phyloP scores from a whole-genome alignment of 92 coral and sea anemone genomes.

The Siderastrea radians region DNA sequence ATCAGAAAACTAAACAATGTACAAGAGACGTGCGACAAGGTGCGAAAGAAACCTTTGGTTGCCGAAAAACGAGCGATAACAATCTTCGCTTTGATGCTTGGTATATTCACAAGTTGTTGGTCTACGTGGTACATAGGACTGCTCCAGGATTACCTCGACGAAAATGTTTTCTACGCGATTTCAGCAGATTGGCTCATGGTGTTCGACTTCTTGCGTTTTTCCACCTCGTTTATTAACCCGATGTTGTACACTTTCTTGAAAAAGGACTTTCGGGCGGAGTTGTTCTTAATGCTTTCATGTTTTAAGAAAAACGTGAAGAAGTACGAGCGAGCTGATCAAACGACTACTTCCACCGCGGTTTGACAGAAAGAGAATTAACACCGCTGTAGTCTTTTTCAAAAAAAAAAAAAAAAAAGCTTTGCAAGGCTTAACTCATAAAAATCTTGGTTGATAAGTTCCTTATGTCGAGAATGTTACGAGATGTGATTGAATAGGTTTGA shows the following conservation, averaged over 20 bases:
- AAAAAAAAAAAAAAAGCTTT: background rate
- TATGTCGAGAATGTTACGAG: background rate
- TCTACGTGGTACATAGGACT: conserved; percentile 83
- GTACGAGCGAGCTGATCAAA: conserved; percentile 4
- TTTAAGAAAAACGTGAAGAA: conserved; percentile 2
- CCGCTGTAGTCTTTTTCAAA: too few species aligned
- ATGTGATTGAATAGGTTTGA: background rate
- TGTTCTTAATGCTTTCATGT: conserved; percentile 40
- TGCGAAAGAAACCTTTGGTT: conserved; percentile 54
- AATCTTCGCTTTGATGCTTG: conserved; percentile 90
- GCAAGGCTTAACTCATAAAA: background rate
- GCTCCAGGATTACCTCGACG: conserved; percentile 67
- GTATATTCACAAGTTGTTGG: conserved; percentile 93
- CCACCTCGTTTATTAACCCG: conserved; percentile 88
- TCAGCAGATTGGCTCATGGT: conserved; percentile 64
- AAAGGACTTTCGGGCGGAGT: conserved; percentile 85
- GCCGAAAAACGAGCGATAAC: conserved; percentile 89
- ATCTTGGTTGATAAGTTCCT: too few species aligned
- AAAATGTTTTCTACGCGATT: conserved; percentile 44
- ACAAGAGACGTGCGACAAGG: conserved; percentile 61
- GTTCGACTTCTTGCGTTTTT: conserved; percentile 90
- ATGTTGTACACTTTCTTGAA: conserved; percentile 88
- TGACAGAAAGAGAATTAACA: background rate
- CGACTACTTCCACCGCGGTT: background rate
- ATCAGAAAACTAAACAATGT: conserved; percentile 74